Evolutionary conservation across 2,888 invertebrate genomes (phyloP), one percentile per base, ranked within the genome.

Genomic region (Calliphora vomitoria): DNA sequence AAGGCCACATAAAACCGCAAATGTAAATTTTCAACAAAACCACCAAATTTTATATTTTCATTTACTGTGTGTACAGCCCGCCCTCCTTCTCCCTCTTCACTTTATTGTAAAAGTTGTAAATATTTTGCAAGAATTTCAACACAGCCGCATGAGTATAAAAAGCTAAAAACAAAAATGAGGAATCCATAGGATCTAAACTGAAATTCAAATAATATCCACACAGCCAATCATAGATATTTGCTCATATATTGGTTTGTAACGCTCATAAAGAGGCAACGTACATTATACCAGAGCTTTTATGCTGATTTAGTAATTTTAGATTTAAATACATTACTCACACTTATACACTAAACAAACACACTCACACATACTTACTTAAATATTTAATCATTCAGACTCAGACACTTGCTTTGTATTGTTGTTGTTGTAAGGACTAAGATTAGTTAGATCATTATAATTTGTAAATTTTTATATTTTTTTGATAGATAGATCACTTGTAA

Each of bases 281-380:
- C 47, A 71, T 62, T 78, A 53, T 41, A 75, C 41, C 80, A 82
- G 74, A 82, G 79, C 82, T 85, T 79, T 87, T 82, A 85, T 87
- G 87, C 84, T 87, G 87, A 87, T 87, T 84, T 84, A 62, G 87
- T 78, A 87, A 85, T 82, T 87, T 87, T 75, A 64, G 87, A 71
- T 66, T 85, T 85, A 69, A 82, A 60, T 72, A 78, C 68, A 81
- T 68, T 82, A 79, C 80, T 69, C 78, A 79, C 74, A 78, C 81
- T 74, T 53, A 62, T 41, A 44, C 18, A 60, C 62, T 35, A 31
- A 71, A 64, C 11, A 53, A 44, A 66, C 11, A 41, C 18, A 5
- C 35, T 35, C 5, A 35, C n/a, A 31, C n/a, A 31, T 20, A 47
- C 68, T 8, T 47, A 50, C 15, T 47, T 68, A 31, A 20, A 31